A percentile compares a stretch with the other conserved stretches of the same genome.
These are phyloP conservation scores for Thelaira solivaga DNA, from an alignment of 2,888 invertebrate genomes.

Conservation along the genomic window DNA sequence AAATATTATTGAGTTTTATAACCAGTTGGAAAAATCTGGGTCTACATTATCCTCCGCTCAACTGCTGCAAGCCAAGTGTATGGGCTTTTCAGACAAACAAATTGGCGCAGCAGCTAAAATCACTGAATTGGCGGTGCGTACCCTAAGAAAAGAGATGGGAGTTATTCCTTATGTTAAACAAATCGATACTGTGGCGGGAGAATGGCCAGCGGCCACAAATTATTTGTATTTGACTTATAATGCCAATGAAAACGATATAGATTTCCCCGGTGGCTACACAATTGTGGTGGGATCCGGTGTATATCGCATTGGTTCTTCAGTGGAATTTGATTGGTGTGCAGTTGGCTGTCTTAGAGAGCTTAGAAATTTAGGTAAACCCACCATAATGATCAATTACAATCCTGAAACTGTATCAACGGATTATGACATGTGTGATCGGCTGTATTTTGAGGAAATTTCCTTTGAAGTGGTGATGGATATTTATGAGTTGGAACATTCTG, in stretches of 20 bases:
- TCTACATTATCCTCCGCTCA: conserved; percentile 81
- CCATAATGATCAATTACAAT: conserved; percentile 99
- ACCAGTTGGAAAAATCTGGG: conserved; percentile 82
- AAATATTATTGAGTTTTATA: conserved; percentile 89
- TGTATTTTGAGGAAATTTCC: conserved; percentile 99
- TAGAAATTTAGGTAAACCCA: conserved; percentile 89
- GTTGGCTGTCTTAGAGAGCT: conserved; percentile 96
- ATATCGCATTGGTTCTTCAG: conserved; percentile 98
- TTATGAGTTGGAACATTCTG: conserved; percentile 93
- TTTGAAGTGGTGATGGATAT: conserved; percentile 99
- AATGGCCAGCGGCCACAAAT: conserved; percentile 99
- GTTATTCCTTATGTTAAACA: conserved; percentile 94
- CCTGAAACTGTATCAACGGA: conserved; percentile 99
- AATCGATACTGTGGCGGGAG: conserved; percentile 99
- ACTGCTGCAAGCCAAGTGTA: conserved; percentile 88
- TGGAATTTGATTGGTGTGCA: conserved; percentile 99
- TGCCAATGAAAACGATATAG: conserved; percentile 87
- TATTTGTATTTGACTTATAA: conserved; percentile 99
- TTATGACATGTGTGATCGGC: conserved; percentile 98
- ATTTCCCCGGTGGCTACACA: conserved; percentile 86
- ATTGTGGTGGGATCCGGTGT: conserved; percentile 98
- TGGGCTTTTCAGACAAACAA: conserved; percentile 98
- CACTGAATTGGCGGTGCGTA: conserved; percentile 90
- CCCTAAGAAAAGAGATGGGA: conserved; percentile 84
- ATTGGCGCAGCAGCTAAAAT: conserved; percentile 92